A percentile compares a stretch with the other conserved stretches of the same genome.
Conservation (phyloP, 2,113 vertebrate species). For the Myodes glareolus region DNA sequence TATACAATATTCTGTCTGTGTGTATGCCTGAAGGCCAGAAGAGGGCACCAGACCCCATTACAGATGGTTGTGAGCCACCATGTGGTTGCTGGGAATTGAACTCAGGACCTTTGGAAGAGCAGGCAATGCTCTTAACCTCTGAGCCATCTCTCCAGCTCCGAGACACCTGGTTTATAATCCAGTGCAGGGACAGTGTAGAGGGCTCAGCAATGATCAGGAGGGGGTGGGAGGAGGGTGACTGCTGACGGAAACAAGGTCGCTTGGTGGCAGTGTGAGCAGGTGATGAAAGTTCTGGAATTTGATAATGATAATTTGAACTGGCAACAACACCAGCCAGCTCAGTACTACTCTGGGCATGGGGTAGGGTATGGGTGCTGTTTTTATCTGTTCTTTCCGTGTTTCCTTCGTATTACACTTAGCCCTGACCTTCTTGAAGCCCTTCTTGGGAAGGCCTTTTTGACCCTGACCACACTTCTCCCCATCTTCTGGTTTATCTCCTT, state of each 20-base stretch:
- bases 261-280: not conserved
- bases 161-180: not conserved
- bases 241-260: not conserved
- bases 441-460: accelerated
- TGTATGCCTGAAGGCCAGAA: no score
- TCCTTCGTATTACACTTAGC: not conserved
- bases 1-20: no score
- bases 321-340: not conserved
- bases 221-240: not conserved
- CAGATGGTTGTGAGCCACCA: no score
- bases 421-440: no score
- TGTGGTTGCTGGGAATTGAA: no score
- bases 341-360: not conserved
- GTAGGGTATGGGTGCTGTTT: not conserved
- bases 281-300: not conserved
- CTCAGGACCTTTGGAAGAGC: no score
- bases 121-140: no score
- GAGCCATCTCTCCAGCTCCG: no score
- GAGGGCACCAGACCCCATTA: no score
- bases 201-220: not conserved
- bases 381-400: not conserved
- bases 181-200: not conserved
- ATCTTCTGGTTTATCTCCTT: not conserved
- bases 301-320: not conserved
- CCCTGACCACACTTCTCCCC: not conserved